phyloP scores from a whole-genome alignment of 2,888 invertebrate species.

The Dichetophora obliterata region DNA sequence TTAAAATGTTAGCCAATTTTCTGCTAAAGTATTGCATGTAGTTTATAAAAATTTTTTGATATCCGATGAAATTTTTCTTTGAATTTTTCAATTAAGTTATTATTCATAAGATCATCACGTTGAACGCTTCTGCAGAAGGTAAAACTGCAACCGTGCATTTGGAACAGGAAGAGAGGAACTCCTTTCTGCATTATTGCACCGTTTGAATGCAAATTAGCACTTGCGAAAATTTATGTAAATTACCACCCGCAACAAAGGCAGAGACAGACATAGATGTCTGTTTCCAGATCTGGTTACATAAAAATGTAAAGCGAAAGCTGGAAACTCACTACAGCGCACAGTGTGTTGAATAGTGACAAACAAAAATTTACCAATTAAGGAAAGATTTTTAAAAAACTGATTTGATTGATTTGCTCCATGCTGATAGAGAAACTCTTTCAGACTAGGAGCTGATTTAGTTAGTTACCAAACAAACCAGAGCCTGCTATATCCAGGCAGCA shows the following conservation, averaged over 20 bases:
- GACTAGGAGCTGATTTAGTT: too few species aligned
- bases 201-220: background rate
- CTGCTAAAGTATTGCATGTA: too few species aligned
- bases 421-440: too few species aligned
- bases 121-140: background rate
- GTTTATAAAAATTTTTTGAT: background rate
- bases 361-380: too few species aligned
- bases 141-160: background rate
- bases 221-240: slow-evolving; percentile 14
- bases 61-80: background rate
- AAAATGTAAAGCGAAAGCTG: background rate
- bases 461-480: too few species aligned
- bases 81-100: background rate
- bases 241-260: background rate
- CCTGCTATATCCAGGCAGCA: too few species aligned
- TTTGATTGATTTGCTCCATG: too few species aligned
- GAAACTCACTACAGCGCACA: background rate
- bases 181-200: too few species aligned
- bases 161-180: background rate
- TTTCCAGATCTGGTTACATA: background rate
- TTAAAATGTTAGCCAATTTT: too few species aligned
- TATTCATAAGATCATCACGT: background rate
- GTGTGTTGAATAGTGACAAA: too few species aligned
- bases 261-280: too few species aligned
- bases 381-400: too few species aligned